phyloP scores from a whole-genome alignment of 2,113 vertebrate genomes.

The Phrynocephalus versicolor region DNA sequence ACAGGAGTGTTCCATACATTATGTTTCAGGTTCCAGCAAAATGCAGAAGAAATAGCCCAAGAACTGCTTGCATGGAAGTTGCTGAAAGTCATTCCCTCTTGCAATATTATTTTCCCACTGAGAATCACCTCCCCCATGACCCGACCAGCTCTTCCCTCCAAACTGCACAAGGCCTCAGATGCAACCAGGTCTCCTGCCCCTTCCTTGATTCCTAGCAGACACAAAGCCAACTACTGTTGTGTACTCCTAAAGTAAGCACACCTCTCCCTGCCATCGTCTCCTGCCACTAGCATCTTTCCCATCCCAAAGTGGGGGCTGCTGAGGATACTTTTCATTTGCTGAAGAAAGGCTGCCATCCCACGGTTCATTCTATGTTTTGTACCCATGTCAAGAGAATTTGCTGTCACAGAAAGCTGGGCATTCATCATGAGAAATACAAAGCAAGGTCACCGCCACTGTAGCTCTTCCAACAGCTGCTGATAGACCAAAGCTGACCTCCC shows the following conservation, averaged over 20 bases:
- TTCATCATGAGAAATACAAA: not conserved
- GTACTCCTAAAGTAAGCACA: not conserved
- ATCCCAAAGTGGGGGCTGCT: not conserved
- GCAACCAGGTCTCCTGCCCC: not conserved
- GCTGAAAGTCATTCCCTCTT: not conserved
- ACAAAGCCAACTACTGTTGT: not conserved
- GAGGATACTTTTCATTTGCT: not conserved
- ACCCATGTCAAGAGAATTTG: not conserved
- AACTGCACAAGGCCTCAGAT: not conserved
- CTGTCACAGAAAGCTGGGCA: not conserved
- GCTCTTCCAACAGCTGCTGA: not conserved
- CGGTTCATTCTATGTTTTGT: slow-evolving; percentile 1
- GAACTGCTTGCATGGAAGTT: not conserved
- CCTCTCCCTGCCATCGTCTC: not conserved
- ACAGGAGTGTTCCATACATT: not conserved
- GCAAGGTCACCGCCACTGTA: not conserved
- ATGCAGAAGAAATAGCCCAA: not conserved
- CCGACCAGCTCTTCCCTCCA: too few relatives aligned
- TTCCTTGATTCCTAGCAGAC: not conserved
- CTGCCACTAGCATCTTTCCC: not conserved
- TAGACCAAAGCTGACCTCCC: slow-evolving; percentile 2
- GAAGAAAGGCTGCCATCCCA: not conserved
- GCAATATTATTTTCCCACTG: not conserved
- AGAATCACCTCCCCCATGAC: too few relatives aligned
- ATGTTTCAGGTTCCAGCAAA: too few relatives aligned